phyloP scores from a whole-genome alignment of 2,888 invertebrate species.

The Pocota personata region DNA sequence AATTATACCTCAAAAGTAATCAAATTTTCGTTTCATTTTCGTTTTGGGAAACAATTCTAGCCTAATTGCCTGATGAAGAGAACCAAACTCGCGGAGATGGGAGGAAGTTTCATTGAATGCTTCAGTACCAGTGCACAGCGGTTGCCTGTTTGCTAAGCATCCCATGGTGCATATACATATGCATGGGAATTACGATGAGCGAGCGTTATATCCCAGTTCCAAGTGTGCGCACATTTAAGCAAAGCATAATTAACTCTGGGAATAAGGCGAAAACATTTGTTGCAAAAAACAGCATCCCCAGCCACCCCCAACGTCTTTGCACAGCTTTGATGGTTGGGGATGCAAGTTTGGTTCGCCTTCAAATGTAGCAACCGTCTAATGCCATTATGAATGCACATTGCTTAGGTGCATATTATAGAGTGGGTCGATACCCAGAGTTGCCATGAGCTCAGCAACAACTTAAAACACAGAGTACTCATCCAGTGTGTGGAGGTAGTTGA shows the following conservation, averaged over 20 bases:
- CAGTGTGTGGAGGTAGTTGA: background rate
- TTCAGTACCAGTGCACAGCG: background rate
- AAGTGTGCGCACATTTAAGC: conserved; percentile 47
- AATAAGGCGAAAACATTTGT: conserved; percentile 58
- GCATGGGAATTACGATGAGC: conserved; percentile 22
- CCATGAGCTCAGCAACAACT: background rate
- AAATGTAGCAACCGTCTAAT: conserved; percentile 21
- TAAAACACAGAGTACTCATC: background rate
- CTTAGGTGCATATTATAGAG: background rate
- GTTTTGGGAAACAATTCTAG: conserved; percentile 33
- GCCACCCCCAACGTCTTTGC: background rate
- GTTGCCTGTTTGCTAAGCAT: conserved; percentile 47
- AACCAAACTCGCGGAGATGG: background rate
- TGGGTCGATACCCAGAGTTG: conserved; percentile 26
- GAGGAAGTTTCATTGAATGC: conserved; percentile 10
- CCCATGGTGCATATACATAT: background rate
- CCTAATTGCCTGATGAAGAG: conserved; percentile 45
- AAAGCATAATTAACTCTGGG: conserved; percentile 66
- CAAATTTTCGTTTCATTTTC: conserved; percentile 43
- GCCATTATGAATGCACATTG: conserved; percentile 38
- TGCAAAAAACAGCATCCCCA: conserved; percentile 30
- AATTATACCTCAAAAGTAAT: conserved; percentile 50
- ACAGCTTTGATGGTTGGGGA: background rate
- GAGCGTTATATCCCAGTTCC: conserved; percentile 5
- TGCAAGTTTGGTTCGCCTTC: conserved; percentile 21